Evolutionary conservation across 2,888 invertebrate genomes (phyloP).

Genomic region (Eupithecia pulchellata): DNA sequence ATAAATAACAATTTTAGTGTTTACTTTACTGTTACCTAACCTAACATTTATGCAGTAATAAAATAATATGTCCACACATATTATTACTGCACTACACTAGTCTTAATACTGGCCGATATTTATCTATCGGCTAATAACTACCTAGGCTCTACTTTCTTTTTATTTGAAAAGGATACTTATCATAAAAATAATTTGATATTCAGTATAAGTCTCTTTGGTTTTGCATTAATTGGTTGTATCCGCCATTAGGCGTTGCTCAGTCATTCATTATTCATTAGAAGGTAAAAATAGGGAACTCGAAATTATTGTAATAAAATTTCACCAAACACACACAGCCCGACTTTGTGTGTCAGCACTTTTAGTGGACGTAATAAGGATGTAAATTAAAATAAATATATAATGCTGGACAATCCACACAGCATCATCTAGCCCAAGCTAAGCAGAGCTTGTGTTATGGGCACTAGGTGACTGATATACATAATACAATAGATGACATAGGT

Average conservation of each 20-base stretch:
- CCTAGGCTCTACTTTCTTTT: neutral
- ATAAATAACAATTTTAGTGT: too few species aligned
- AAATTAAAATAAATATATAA: too few species aligned
- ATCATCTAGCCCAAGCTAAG: too few species aligned
- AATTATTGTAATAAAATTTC: conserved; percentile 26
- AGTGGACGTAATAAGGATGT: conserved; percentile 9
- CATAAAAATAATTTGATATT: neutral
- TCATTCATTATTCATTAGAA: conserved; percentile 34
- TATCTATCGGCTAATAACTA: neutral
- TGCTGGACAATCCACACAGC: too few species aligned
- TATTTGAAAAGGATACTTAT: neutral
- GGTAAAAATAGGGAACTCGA: conserved; percentile 20
- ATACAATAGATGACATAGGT: too few species aligned
- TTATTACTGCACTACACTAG: too few species aligned
- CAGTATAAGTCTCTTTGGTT: conserved; percentile 11
- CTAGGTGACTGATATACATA: too few species aligned
- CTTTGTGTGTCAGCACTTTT: conserved; percentile 8
- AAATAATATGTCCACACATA: too few species aligned
- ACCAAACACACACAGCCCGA: conserved; percentile 23
- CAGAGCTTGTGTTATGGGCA: too few species aligned
- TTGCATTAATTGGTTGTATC: conserved; percentile 23
- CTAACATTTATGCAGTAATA: too few species aligned
- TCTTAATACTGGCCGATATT: too few species aligned
- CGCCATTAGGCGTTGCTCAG: conserved; percentile 20
- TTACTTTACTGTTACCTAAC: too few species aligned